Percentiles rank a stretch among this genome's conserved stretches.
Evolutionary conservation across 1,140 invertebrate genomes (phyloP).

Genomic region (Lordiphosa collinella): DNA sequence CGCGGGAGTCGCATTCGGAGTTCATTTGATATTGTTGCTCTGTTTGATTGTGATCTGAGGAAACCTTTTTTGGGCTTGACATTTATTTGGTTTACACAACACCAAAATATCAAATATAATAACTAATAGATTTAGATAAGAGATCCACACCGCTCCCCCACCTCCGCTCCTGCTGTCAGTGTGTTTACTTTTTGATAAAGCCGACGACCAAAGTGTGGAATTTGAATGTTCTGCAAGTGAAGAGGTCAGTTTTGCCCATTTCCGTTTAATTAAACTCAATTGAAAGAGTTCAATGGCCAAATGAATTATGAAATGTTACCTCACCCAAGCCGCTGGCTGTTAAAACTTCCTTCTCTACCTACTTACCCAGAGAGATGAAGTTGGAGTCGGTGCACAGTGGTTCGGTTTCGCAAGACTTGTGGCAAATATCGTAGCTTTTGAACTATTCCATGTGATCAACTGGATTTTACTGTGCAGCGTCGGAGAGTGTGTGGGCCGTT

Average conservation of each 20-base stretch:
- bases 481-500: conserved; percentile 22
- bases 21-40: conserved; percentile 68
- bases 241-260: conserved; percentile 60
- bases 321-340: conserved; percentile 22
- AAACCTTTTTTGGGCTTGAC: conserved; percentile 58
- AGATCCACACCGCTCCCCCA: not conserved
- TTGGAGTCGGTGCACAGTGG: not conserved
- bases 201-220: conserved; percentile 53
- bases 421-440: not conserved
- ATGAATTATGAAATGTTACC: conserved; percentile 29
- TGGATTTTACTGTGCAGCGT: conserved; percentile 10
- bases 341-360: conserved; percentile 24
- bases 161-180: not conserved
- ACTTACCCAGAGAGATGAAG: conserved; percentile 5
- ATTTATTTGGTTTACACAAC: conserved; percentile 46
- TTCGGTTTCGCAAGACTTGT: too few relatives aligned
- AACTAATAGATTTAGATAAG: conserved; percentile 56
- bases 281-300: conserved; percentile 54
- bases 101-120: conserved; percentile 28
- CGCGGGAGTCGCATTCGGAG: conserved; percentile 50
- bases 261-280: conserved; percentile 70
- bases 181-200: conserved; percentile 51
- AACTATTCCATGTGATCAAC: conserved; percentile 23
- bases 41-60: conserved; percentile 56
- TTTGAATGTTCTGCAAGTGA: conserved; percentile 24